phyloP scores from a whole-genome alignment of 2,888 invertebrate genomes.

The Xylota segnis region DNA sequence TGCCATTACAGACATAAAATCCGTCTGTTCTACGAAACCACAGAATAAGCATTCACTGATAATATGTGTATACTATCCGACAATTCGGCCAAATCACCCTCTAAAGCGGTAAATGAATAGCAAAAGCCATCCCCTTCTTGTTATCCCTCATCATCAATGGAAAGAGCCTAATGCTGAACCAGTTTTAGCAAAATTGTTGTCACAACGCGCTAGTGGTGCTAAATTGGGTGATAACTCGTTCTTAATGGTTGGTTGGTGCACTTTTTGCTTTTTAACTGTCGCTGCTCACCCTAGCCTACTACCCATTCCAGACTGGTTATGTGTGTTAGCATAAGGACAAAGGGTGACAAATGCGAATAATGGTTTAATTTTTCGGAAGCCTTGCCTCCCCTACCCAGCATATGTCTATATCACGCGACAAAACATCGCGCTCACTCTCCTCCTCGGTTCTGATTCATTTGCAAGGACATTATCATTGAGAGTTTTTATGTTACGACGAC shows the following conservation, averaged over 20 bases:
- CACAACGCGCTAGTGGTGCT: conserved; percentile 69
- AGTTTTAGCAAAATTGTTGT: conserved; percentile 52
- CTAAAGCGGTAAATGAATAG: conserved; percentile 22
- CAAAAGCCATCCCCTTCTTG: not conserved
- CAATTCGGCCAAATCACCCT: conserved; percentile 61
- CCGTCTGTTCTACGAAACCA: conserved; percentile 19
- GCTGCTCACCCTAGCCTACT: conserved; percentile 41
- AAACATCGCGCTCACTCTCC: conserved; percentile 52
- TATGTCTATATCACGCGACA: conserved; percentile 67
- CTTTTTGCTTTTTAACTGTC: conserved; percentile 66
- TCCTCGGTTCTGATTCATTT: conserved; percentile 55
- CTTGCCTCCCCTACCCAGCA: conserved; percentile 25
- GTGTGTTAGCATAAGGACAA: conserved; percentile 58
- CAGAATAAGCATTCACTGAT: conserved; percentile 38
- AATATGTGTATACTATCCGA: conserved; percentile 54
- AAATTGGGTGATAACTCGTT: conserved; percentile 76
- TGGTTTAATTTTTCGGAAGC: conserved; percentile 70
- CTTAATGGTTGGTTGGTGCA: conserved; percentile 68
- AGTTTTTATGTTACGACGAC: conserved; percentile 56
- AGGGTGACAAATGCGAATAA: conserved; percentile 76
- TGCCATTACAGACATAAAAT: conserved; percentile 18
- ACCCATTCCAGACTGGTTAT: conserved; percentile 5
- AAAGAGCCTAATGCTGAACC: conserved; percentile 33
- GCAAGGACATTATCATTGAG: conserved; percentile 69
- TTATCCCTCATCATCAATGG: not conserved